Conservation (phyloP, 1,140 invertebrate species). For the Drosophila truncata region DNA sequence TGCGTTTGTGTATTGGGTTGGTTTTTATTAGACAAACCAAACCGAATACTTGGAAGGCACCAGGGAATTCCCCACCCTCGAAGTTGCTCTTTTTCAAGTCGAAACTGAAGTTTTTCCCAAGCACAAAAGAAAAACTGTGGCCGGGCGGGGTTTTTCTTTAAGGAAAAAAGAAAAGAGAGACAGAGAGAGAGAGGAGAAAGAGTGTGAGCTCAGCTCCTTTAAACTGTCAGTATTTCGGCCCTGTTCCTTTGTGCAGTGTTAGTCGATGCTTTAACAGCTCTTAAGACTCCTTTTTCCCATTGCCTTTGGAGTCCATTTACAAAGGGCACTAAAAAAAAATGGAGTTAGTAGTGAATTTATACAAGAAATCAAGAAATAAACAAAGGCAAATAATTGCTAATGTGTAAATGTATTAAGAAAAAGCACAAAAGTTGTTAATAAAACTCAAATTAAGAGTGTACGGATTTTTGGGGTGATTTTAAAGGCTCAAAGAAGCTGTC, state of each 20-base stretch:
- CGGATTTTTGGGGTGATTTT: no score
- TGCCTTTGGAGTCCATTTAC: conserved; percentile 1
- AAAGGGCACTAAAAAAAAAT: background rate
- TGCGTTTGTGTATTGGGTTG: conserved; percentile 74
- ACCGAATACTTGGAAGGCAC: conserved; percentile 16
- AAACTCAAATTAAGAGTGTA: no score
- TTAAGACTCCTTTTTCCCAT: background rate
- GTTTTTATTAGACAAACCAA: conserved; percentile 64
- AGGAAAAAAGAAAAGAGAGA: background rate
- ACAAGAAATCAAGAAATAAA: background rate
- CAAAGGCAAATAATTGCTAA: no score
- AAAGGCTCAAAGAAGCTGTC: no score
- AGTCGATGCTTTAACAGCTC: conserved; percentile 58
- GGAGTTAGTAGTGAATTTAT: background rate
- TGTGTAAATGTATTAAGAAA: no score
- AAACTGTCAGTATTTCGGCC: conserved; percentile 64
- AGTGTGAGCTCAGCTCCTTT: conserved; percentile 38
- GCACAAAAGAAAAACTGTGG: conserved; percentile 24
- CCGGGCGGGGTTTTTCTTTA: conserved; percentile 12
- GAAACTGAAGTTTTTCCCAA: conserved; percentile 19
- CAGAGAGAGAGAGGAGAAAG: background rate
- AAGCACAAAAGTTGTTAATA: no score
- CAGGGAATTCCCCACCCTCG: conserved; percentile 8
- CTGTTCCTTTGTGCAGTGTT: conserved; percentile 45
- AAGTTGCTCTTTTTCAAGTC: conserved; percentile 37